Evolutionary conservation across 2,888 invertebrate genomes (phyloP).

Genomic region (Tetrapedia diversipes): DNA sequence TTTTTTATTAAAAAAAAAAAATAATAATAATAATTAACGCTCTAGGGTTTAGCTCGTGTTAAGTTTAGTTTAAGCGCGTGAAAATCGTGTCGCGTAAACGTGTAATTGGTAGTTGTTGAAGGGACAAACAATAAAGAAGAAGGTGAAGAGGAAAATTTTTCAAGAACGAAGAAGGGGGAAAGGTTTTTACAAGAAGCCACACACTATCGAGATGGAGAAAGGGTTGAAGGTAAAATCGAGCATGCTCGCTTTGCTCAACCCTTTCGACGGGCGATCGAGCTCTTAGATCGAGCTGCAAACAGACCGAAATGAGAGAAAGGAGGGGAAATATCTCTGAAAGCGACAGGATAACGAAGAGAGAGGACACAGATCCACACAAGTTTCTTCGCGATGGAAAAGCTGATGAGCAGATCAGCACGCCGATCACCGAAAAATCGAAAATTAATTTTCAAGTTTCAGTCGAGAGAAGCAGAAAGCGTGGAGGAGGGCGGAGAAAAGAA

Average conservation of each 20-base stretch:
- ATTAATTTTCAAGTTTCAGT: not conserved
- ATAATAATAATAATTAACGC: no score
- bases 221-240: no score
- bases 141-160: not conserved
- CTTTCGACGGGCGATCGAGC: constrained; percentile 33
- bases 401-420: not conserved
- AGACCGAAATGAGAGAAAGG: constrained; percentile 4
- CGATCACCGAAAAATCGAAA: no score
- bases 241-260: constrained; percentile 44
- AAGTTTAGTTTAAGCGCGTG: constrained; percentile 67
- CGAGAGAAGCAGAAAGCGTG: not conserved
- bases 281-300: not conserved
- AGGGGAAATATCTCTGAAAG: not conserved
- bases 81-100: constrained; percentile 36
- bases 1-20: no score
- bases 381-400: not conserved
- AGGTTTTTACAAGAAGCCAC: no score
- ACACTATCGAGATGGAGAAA: not conserved
- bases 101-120: constrained; percentile 42
- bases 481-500: not conserved
- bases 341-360: not conserved
- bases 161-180: not conserved
- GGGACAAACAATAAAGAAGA: not conserved
- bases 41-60: constrained; percentile 59
- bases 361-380: not conserved